Evolutionary conservation across 1,140 invertebrate species (phyloP).

Genomic region (Diabrotica virgifera): DNA sequence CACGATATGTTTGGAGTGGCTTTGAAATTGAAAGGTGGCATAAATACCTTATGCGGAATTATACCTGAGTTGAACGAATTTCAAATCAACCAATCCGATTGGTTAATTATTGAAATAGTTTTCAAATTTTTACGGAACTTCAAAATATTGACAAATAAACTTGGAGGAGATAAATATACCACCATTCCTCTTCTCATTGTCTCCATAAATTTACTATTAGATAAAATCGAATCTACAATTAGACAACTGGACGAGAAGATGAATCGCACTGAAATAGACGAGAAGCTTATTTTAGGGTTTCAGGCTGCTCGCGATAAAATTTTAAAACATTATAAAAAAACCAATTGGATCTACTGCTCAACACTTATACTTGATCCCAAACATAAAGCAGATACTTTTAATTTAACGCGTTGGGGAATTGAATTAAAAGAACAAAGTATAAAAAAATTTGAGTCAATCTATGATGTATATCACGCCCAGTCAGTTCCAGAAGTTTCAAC

Average conservation of each 20-base stretch:
- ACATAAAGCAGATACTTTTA: conserved; percentile 45
- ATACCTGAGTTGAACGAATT: neutral
- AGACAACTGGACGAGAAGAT: conserved; percentile 38
- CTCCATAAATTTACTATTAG: neutral
- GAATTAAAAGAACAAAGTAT: conserved; percentile 36
- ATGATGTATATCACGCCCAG: neutral
- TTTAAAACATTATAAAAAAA: conserved; percentile 44
- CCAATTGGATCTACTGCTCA: conserved; percentile 46
- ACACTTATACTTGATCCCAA: conserved; percentile 45
- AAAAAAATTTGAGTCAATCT: conserved; percentile 12
- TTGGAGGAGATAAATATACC: neutral
- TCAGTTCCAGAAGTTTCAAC: neutral
- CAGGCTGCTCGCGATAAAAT: conserved; percentile 45
- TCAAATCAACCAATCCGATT: neutral
- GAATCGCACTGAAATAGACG: neutral
- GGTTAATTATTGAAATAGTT: neutral
- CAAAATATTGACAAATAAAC: neutral
- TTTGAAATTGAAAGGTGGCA: too few relatives aligned
- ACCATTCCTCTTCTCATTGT: neutral
- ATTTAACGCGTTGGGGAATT: conserved; percentile 41
- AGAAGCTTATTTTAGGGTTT: conserved; percentile 33
- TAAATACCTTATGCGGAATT: too few relatives aligned
- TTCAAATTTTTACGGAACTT: neutral
- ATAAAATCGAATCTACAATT: conserved; percentile 5
- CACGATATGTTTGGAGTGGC: neutral